Percentiles rank a stretch among this genome's conserved stretches.
phyloP scores from a whole-genome alignment of 2,113 vertebrate species.

The Chionomys nivalis region DNA sequence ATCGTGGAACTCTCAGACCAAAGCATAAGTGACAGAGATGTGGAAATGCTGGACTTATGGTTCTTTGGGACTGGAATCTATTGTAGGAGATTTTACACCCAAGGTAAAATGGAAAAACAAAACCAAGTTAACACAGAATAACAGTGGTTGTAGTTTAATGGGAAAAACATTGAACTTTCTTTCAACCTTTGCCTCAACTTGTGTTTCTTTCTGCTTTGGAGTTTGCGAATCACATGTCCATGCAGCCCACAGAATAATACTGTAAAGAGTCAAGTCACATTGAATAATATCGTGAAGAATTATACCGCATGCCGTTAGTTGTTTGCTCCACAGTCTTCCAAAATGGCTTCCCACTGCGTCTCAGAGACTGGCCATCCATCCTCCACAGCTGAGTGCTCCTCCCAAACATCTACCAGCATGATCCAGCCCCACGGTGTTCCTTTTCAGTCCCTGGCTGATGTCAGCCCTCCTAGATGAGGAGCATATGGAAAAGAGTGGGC shows the following conservation, averaged over 20 bases:
- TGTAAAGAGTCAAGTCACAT: not conserved
- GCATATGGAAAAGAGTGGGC: not conserved
- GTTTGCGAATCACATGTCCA: not conserved
- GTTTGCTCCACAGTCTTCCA: not conserved
- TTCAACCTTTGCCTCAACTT: not conserved
- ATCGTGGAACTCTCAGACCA: not conserved
- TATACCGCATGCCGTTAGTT: not conserved
- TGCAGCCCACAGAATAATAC: not conserved
- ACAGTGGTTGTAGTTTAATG: not conserved
- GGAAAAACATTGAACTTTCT: not conserved
- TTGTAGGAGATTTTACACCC: not conserved
- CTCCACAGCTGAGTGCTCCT: not conserved
- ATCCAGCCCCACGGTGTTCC: not conserved
- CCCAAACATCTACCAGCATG: not conserved
- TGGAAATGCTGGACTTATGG: not conserved
- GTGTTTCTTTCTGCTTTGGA: not conserved
- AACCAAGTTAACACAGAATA: not conserved
- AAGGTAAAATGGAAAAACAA: conserved; percentile 18
- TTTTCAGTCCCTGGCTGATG: not conserved
- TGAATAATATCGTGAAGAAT: not conserved
- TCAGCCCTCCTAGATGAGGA: not conserved
- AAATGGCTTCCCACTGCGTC: not conserved
- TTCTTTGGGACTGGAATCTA: not conserved
- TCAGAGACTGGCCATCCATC: not conserved
- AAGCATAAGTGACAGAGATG: not conserved